Evolutionary conservation across 2,797 vertebrate genomes (phyloP), one percentile per base, ranked within the genome.

Genomic region (Rhabdophis nuchalis): DNA sequence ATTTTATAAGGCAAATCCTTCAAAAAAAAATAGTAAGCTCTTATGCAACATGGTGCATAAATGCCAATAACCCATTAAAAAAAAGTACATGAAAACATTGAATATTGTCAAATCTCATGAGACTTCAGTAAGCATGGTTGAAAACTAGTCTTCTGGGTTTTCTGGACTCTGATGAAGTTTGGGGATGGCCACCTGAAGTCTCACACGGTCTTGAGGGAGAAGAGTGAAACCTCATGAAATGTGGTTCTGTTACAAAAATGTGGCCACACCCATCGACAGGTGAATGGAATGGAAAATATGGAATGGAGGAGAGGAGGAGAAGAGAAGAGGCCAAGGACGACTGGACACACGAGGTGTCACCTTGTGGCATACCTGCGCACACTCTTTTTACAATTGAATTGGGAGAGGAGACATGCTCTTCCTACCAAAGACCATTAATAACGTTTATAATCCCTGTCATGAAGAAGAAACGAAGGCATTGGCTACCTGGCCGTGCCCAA

Each of bases 371-470:
- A 60, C 23, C 9, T 60, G 60, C 1, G 1, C 11, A 61, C 27
- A 29, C 27, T n/a, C 29, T n/a, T 64, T 64, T 64, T 5, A n/a
- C n/a, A 64, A 5, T 13, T 14, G 12, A 64, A 64, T n/a, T n/a
- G 27, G 27, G 12, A 64, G 61, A 64, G 61, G 27, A 64, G 61
- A n/a, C 12, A 54, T 3, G 14, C 14, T 54, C 14, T 54, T 54
- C 54, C 54, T 54, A 54, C 54, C 11, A 64, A n/a, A 64, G 27
- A 64, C n/a, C 27, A 12, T 50, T 96, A 96, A 97, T 97, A 93
- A 54, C 88, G 95, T 94, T 97, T 97, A 95, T 94, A 46, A 46
- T 95, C 94, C 96, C 96, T 96, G 95, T 94, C 97, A 94, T 97
- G 97, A 97, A 97, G 96, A 64, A 64, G 25, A 93, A 95, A 88